Evolutionary conservation across 2,888 invertebrate genomes (phyloP), one percentile per base, ranked within the genome.

Genomic region (Ctena decussata): DNA sequence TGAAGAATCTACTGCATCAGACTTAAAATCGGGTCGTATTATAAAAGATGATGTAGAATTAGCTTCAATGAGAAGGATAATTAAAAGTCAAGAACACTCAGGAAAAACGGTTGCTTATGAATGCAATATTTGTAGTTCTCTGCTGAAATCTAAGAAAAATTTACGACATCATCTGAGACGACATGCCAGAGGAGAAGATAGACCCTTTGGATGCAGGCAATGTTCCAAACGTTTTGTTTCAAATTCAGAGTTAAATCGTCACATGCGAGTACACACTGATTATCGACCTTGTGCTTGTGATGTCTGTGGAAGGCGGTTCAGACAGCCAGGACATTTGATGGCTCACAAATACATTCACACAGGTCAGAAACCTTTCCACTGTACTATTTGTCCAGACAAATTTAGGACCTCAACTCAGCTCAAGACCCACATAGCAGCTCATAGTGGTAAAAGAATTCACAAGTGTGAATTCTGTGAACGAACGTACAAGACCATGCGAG

Each of bases 211-310:
- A 32, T 77, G 72, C 69, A 44, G n/a, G 18, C 84, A 84, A 21
- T 87, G 87, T 82, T 12, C 30, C 0, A 87, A 76, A 30, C 39
- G 81, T 18, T 87, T 87, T 85, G 80, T 82, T 6, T 77, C 82
- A 1, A 74, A 71, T n/a, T 75, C 53, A 46, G 87, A 87, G 44
- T 57, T 82, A 32, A 60, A 44, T 32, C 37, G 87, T 0, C 87
- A 87, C 49, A 27, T 72, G 12, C 44, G 74, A n/a, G 75, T 57
- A 21, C 87, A 87, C 39, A 87, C 85, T 18, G 82, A 77, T n/a
- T 82, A 85, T 39, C 53, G 85, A 32, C 71, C 77, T 24, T 81
- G 77, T 35, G 72, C 65, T 30, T 87, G 87, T 69, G 73, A 74
- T 15, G n/a, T 41, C 5, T 87, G 87, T 81, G 72, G 57, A 0